Percentiles rank a stretch among this genome's conserved stretches.
These are phyloP conservation scores for Elephas maximus DNA, from an alignment of 2,113 vertebrate species.

Conservation along the genomic window DNA sequence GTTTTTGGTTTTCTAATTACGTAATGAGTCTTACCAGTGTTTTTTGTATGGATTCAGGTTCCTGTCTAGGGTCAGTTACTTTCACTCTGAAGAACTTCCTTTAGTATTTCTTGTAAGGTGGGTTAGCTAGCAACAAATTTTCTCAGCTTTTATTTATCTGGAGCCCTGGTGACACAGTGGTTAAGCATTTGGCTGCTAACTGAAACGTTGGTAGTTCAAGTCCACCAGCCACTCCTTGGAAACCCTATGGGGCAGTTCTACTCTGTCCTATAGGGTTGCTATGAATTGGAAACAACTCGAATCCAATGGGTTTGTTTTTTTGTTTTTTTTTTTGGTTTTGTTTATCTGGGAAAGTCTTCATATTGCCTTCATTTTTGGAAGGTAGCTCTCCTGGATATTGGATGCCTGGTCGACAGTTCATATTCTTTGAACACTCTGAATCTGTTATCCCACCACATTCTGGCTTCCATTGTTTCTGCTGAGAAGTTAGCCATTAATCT, in stretches of 20 bases:
- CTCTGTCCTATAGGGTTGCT: too few species aligned
- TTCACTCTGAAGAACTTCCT: neutral
- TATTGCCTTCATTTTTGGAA: neutral
- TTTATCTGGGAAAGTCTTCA: neutral
- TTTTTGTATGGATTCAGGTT: neutral
- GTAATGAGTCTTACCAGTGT: neutral
- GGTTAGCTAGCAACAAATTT: neutral
- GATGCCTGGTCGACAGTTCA: neutral
- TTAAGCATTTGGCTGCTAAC: too few species aligned
- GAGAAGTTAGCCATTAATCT: neutral
- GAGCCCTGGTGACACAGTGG: neutral
- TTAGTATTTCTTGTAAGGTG: neutral
- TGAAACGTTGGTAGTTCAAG: too few species aligned
- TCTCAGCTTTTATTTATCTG: neutral
- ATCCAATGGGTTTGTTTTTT: too few species aligned
- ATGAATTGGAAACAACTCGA: too few species aligned
- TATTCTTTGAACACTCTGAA: neutral
- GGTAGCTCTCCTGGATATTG: neutral
- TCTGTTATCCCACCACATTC: neutral
- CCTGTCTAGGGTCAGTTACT: neutral
- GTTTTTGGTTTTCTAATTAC: neutral
- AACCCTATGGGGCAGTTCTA: too few species aligned
- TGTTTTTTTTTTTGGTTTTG: neutral
- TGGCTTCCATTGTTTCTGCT: neutral
- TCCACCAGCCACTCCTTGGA: too few species aligned